A percentile compares a stretch with the other conserved stretches of the same genome.
phyloP scores from a whole-genome alignment of 2,113 vertebrate species.

The Chamaetylas fuelleborni region DNA sequence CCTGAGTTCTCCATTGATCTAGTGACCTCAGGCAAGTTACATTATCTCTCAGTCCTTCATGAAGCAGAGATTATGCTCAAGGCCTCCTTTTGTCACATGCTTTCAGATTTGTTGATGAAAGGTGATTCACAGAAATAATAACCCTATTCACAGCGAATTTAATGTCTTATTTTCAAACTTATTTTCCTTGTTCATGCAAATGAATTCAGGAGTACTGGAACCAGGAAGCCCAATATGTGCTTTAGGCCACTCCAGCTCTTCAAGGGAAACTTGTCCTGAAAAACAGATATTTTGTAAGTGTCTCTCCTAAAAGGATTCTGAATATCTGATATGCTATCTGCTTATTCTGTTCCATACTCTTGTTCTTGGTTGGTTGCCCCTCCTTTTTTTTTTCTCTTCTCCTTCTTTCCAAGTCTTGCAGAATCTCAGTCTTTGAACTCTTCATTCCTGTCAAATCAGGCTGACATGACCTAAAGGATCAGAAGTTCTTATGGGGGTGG shows the following conservation, averaged over 20 bases:
- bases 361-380: neutral
- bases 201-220: neutral
- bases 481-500: neutral
- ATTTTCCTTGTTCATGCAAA: neutral
- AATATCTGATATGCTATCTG: neutral
- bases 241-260: neutral
- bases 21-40: neutral
- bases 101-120: slow-evolving; percentile 38
- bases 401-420: neutral
- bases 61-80: neutral
- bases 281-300: neutral
- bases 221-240: neutral
- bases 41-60: neutral
- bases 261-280: neutral
- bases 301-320: neutral
- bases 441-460: neutral
- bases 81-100: neutral
- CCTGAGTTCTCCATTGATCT: neutral
- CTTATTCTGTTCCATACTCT: neutral
- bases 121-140: neutral
- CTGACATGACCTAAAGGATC: neutral
- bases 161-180: neutral
- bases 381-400: neutral
- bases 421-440: neutral
- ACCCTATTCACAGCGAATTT: neutral